Base-by-base conservation (phyloP, 1,140 invertebrate species). In the Apocrypta bakeri region DNA sequence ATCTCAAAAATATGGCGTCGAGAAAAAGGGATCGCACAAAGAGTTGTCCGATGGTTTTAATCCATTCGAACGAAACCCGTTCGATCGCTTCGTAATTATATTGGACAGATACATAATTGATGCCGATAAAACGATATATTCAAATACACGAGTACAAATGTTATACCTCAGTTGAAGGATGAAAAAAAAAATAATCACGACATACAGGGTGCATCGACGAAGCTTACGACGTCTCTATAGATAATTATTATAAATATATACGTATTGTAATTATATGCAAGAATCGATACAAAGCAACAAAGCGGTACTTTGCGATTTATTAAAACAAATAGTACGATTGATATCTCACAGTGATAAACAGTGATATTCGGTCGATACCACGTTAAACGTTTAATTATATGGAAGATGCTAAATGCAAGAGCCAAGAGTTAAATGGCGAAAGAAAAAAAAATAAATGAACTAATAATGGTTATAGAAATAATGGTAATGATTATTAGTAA, bases 131-230 rank as follows among this genome's bases (percentile, higher is more conserved):
- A 88, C 81, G 85, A 88, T 87, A 84, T 83, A 89, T 66, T 88
- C 84, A 88, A 87, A 88, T 74, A 86, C 84, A 88, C 86, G 88
- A 91, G 90, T 91, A 91, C 90, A 92, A 91, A 91, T 90, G 83
- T 88, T 92, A 91, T 92, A 91, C 90, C 90, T 92, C 90, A 91
- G 87, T 88, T 64, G 69, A 82, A 40, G 33, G 75, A 48, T 25
- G 7, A 80, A 61, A 69, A 82, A 73, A 81, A 31, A 37, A 74
- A 42, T 75, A 79, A 61, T 80, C 87, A 91, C 87, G 86, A 90
- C 86, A 88, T 90, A 92, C 90, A 92, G 90, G 90, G 91, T 91
- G 90, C 89, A 88, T 88, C 86, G 84, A 87, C 78, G 76, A 86
- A 86, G 84, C 84, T 87, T 79, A 78, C 80, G 72, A 82, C 84